Evolutionary conservation across 1,140 invertebrate species (phyloP), one percentile per base, ranked within the genome.

Genomic region (Oreohelix idahoensis): DNA sequence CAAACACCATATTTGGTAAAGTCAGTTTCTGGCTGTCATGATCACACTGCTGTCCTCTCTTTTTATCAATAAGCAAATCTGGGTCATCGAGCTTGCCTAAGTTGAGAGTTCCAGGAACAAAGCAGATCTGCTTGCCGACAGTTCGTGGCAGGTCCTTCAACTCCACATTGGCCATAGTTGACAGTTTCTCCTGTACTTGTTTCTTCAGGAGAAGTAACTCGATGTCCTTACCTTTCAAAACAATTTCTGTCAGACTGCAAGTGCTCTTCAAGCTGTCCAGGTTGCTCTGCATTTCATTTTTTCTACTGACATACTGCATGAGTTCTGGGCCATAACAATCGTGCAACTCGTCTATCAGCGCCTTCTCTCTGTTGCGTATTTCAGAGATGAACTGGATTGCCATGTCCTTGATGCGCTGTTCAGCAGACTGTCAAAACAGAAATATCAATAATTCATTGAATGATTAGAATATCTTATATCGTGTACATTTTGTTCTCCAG

Each of bases 181-280:
- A 87, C 36, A 93, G 87, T 85, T 93, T 93, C 73, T 93, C 92
- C 58, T 90, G 90, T 20, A 93, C 90, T 77, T 93, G 92, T 78
- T 93, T 93, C 85, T 93, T 93, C 53, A 93, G 86, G 58, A 93
- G 86, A 39, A 93, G 85, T 38, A 93, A 88, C 84, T 93, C 93
- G 49, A 93, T 93, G 78, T 93, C 93, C 83, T 93, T 93, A 23
- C 92, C 92, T 73, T 92, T 89, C 15, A 93, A 84, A 13, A 93
- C 91, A 13, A 93, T 84, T 71, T 93, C 92, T 0, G 92, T 92
- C 32, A 93, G 84, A 84, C 83, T 91, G 84, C 92, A 93, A 23
- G 93, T 93, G 81, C 90, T 93, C 83, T 92, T 92, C n/a, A 93
- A 81, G 58, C 90, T 88, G 77, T 93, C 92, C 38, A 92, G 86